phyloP scores from a whole-genome alignment of 2,113 vertebrate genomes.

The Dryoscopus gambensis region DNA sequence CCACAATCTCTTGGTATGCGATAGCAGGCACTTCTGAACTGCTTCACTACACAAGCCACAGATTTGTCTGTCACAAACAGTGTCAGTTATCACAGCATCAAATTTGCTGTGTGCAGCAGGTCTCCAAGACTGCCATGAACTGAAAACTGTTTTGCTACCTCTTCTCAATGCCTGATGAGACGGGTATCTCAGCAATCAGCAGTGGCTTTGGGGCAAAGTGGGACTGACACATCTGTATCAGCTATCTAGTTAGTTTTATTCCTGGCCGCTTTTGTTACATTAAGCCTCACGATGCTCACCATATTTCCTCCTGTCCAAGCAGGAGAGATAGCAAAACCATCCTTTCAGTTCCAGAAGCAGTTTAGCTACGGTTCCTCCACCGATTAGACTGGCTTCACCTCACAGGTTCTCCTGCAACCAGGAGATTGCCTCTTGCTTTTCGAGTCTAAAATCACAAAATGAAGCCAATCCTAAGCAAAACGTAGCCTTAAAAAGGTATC shows the following conservation, averaged over 20 bases:
- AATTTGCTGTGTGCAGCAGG: conserved; percentile 56
- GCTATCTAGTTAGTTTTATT: conserved; percentile 39
- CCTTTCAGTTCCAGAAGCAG: neutral
- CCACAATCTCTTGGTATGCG: conserved; percentile 40
- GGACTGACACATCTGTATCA: conserved; percentile 36
- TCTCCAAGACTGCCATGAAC: conserved; percentile 49
- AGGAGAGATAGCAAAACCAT: neutral
- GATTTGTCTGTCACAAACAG: conserved; percentile 53
- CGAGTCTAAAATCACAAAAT: neutral
- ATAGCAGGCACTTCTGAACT: conserved; percentile 49
- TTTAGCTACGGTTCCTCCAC: neutral
- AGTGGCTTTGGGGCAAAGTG: conserved; percentile 47
- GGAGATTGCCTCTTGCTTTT: neutral
- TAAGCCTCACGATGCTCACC: neutral
- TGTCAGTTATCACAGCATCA: conserved; percentile 49
- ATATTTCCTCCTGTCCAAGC: neutral
- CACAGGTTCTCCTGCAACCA: neutral
- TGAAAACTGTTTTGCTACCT: conserved; percentile 47
- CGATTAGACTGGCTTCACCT: neutral
- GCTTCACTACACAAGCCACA: conserved; percentile 54
- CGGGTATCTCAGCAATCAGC: conserved; percentile 46
- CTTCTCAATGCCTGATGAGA: conserved; percentile 24
- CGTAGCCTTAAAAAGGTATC: neutral
- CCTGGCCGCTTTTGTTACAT: neutral
- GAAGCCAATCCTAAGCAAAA: neutral